phyloP scores from a whole-genome alignment of 64 coral and sea anemone genomes.

The Stylophora pistillata region DNA sequence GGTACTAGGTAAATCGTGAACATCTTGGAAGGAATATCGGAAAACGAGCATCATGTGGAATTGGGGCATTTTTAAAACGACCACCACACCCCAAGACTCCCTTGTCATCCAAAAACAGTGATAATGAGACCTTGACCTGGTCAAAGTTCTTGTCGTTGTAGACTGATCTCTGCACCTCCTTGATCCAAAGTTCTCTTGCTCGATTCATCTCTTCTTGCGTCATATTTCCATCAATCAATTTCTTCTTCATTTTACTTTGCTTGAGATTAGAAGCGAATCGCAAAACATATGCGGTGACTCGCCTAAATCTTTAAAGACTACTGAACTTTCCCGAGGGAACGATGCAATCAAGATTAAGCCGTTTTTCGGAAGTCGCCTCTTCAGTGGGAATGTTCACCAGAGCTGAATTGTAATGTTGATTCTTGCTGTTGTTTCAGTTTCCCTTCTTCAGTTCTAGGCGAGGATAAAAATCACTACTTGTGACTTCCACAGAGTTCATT shows the following conservation, averaged over 20 bases:
- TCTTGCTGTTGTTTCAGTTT: background rate
- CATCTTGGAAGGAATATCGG: slow-evolving; percentile 46
- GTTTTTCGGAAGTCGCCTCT: background rate
- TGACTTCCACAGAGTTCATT: too few species aligned
- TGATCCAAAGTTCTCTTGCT: slow-evolving; percentile 35
- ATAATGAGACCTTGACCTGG: slow-evolving; percentile 25
- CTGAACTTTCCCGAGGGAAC: slow-evolving; percentile 44
- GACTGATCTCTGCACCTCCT: slow-evolving; percentile 6
- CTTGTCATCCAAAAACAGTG: slow-evolving; percentile 39
- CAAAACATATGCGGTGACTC: slow-evolving; percentile 58
- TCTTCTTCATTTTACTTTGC: background rate
- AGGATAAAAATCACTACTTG: too few species aligned
- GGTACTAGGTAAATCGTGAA: slow-evolving; percentile 29
- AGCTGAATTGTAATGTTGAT: slow-evolving; percentile 15
- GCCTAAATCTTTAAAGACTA: slow-evolving; percentile 41
- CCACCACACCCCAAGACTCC: slow-evolving; percentile 33
- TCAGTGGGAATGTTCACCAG: background rate
- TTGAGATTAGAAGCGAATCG: slow-evolving; percentile 36
- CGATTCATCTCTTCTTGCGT: background rate
- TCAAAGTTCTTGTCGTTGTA: slow-evolving; percentile 1
- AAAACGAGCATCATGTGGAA: slow-evolving; percentile 21
- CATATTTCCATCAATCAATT: background rate
- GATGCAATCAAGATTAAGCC: slow-evolving; percentile 5
- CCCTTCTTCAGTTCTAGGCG: too few species aligned
- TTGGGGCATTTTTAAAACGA: slow-evolving; percentile 8